Conservation (phyloP, 2,797 vertebrate genomes). For the Hemitrygon akajei region DNA sequence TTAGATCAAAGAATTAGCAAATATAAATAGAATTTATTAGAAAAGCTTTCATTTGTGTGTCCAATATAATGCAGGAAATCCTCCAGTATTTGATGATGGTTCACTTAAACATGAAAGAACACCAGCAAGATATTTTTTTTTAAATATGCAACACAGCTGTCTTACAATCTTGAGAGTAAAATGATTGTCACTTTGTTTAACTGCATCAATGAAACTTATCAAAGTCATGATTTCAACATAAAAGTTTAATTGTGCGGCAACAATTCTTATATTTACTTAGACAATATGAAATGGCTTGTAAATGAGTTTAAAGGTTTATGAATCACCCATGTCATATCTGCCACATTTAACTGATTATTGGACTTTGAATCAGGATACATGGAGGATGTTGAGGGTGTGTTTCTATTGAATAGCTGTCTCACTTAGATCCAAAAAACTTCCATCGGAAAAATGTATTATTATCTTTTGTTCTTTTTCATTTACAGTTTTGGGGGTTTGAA, state of each 20-base stretch:
- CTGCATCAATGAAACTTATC: not conserved
- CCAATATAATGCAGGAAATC: not conserved
- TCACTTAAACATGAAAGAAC: not conserved
- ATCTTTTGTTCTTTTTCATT: too few relatives aligned
- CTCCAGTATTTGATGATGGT: not conserved
- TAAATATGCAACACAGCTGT: not conserved
- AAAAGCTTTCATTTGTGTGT: not conserved
- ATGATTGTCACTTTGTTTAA: not conserved
- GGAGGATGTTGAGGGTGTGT: not conserved
- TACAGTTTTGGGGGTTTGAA: too few relatives aligned
- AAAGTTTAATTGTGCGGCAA: not conserved
- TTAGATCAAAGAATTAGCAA: not conserved
- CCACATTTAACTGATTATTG: not conserved
- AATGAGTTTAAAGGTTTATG: not conserved
- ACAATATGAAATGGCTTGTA: not conserved
- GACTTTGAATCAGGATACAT: constrained; percentile 26
- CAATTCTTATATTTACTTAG: not conserved
- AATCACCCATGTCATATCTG: not conserved
- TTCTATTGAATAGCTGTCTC: not conserved
- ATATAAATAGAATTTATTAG: not conserved
- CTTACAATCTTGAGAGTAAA: constrained; percentile 6
- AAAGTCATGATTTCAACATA: not conserved
- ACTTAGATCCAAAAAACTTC: not conserved
- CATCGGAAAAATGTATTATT: not conserved
- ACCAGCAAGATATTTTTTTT: not conserved